Base-by-base conservation (phyloP, 2,888 invertebrate genomes). In the Pyrocoelia pectoralis region DNA sequence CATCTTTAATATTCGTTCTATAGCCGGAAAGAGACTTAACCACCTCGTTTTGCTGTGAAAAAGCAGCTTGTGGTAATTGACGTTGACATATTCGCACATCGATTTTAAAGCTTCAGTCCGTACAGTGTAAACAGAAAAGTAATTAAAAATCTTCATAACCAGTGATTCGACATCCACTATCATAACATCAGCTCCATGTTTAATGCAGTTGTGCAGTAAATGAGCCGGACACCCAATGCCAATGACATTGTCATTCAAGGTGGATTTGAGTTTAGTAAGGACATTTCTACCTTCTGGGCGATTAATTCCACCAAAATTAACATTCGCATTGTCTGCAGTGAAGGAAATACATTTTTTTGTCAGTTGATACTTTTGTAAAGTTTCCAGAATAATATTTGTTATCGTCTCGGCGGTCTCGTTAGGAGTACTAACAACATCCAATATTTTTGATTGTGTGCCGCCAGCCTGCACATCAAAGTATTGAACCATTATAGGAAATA, bases 281-380 rank as follows among this genome's bases (percentile, higher is more conserved):
- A 43, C 68, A 69, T 75, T 75, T 60, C 67, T 24, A 40, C 61
- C 38, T 13, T 63, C 66, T 51, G 51, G 40, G 13, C 71, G 59
- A 15, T 67, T 29, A 12, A 72, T 56, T 6, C 74, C 75, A 15
- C 76, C 75, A 66, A 77, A 77, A 66, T 77, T 77, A n/a, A 70
- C 71, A 65, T 76, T 76, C 14, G 71, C 70, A 62, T 78, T 77
- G 53, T 75, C 59, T 24, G 67, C 75, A 24, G 70, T 70, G 56
- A 74, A 74, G 49, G 71, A 66, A 14, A 73, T 62, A 10, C 55
- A 55, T 14, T 28, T 55, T 24, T 55, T 41, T n/a, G 8, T 43
- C 19, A 46, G 10, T 1, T 14, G 4, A 8, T 13, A 28, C 28
- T 55, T 43, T 40, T 17, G 2, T 5, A 55, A 28, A 5, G 10